Conservation (phyloP, 2,113 vertebrate genomes). For the Malurus cyaneus region DNA sequence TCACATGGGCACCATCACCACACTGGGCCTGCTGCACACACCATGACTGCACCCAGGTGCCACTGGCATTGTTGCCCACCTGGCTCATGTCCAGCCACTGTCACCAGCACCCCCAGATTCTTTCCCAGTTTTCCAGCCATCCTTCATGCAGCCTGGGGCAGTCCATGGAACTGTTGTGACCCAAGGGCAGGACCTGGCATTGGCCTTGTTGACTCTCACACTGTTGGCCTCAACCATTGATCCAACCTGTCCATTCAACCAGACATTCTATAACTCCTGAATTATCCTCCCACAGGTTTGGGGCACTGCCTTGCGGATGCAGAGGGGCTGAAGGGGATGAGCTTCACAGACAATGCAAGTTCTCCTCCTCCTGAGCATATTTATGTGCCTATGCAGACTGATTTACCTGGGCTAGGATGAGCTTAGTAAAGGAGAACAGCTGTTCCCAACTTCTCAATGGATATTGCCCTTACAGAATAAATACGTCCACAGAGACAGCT, state of each 20-base stretch:
- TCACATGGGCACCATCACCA: not conserved
- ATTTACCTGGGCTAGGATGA: not conserved
- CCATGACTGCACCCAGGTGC: not conserved
- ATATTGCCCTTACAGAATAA: not conserved
- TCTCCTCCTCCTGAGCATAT: not conserved
- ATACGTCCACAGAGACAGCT: not conserved
- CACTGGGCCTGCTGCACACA: not conserved
- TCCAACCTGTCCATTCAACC: not conserved
- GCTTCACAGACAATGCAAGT: not conserved
- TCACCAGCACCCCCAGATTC: not conserved
- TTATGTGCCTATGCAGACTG: not conserved
- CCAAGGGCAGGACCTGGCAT: not conserved
- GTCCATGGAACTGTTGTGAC: not conserved
- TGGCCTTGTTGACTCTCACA: not conserved
- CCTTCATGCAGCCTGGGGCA: not conserved
- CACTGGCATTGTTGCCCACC: not conserved
- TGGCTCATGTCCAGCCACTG: not conserved
- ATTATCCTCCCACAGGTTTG: not conserved
- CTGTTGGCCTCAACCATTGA: not conserved
- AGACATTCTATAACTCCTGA: not conserved
- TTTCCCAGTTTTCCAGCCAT: not conserved
- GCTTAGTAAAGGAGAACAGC: not conserved
- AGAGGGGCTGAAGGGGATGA: not conserved
- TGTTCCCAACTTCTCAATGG: not conserved
- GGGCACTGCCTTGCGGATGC: not conserved